phyloP scores from a whole-genome alignment of 2,797 vertebrate genomes.

The Poliocrania exsul region DNA sequence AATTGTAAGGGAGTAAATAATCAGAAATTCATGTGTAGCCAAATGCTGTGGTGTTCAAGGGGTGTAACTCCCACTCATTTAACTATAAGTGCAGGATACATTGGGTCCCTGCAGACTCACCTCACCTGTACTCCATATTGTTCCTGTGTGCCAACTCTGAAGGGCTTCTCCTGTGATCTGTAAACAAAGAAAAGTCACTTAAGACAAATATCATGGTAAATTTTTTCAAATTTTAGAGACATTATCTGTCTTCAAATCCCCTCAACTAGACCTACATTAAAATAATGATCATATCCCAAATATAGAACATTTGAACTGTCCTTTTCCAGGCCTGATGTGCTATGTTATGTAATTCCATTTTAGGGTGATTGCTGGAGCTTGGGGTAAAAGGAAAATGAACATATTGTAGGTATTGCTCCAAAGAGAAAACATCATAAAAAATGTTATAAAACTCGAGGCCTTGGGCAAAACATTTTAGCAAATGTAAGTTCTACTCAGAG shows the following conservation, averaged over 20 bases:
- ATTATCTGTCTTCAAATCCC: slow-evolving; percentile 24
- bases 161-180: background rate
- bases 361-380: slow-evolving; percentile 37
- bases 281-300: slow-evolving; percentile 21
- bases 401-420: slow-evolving; percentile 18
- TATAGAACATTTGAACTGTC: slow-evolving; percentile 17
- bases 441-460: slow-evolving; percentile 44
- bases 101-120: background rate
- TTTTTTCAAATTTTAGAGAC: background rate
- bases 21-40: background rate
- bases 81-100: background rate
- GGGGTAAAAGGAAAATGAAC: slow-evolving; percentile 19
- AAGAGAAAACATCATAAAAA: slow-evolving; percentile 15
- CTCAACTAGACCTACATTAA: slow-evolving; percentile 14
- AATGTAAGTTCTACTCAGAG: background rate
- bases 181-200: slow-evolving; percentile 3
- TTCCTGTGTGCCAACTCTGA: background rate
- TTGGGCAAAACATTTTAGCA: slow-evolving; percentile 27
- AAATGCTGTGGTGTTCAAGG: background rate
- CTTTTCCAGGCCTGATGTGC: slow-evolving; percentile 56
- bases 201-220: background rate
- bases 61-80: background rate
- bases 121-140: background rate
- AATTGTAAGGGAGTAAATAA: background rate
- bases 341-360: slow-evolving; percentile 43